Evolutionary conservation across 2,888 invertebrate genomes (phyloP), one percentile per base, ranked within the genome.

Genomic region (Leistus spinibarbis): DNA sequence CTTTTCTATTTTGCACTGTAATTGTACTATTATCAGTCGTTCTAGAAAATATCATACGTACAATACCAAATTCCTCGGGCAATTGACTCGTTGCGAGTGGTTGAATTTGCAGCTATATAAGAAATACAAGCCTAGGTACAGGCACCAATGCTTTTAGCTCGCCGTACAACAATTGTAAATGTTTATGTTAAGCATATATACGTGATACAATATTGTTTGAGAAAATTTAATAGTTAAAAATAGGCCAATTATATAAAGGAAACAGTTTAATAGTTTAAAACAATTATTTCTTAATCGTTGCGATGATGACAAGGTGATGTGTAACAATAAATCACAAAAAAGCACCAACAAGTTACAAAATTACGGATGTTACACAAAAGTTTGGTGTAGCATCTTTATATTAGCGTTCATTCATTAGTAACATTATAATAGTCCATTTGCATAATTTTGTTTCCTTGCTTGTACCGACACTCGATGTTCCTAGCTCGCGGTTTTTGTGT

Each of bases 381-480:
- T 53, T 40, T 9, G 57, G 17, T 16, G 64, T 24, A 64, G 17
- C 23, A 57, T 22, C 57, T 57, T 17, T 16, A 57, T 7, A 16
- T 16, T 10, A 19, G 10, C 23, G 40, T 22, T 40, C 69, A 69
- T 27, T 69, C 69, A 53, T 16, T 17, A 53, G 69, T 62, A 69
- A 69, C 69, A 62, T 60, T 69, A 60, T 69, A 69, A 69, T 69
- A 40, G 40, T 20, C 5, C 24, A 69, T 69, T 69, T 69, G 69
- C 62, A 69, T 69, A 62, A 69, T 60, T 69, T 40, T 27, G 16
- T 69, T 69, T 69, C 69, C 69, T 27, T 22, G 62, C 62, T 57
- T 40, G 40, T 17, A 57, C 23, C 16, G 23, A 13, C 16, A 24
- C 17, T 20, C 24, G 66, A 27, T 64, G 60, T 60, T 60, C 19